phyloP scores from a whole-genome alignment of 2,797 vertebrate species.

The Channa striata region DNA sequence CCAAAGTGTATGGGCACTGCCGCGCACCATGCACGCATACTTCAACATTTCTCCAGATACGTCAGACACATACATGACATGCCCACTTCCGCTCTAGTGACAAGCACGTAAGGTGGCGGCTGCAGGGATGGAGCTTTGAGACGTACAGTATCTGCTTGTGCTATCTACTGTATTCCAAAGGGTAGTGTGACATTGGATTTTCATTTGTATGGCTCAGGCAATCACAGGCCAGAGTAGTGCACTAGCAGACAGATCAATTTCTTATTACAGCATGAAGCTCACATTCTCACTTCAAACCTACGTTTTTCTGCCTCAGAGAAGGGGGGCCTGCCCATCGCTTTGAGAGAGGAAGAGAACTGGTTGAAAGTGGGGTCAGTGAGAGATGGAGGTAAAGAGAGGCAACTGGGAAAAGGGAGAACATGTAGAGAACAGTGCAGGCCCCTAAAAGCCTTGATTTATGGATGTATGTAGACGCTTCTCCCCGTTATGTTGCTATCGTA shows the following conservation, averaged over 20 bases:
- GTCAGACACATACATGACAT: conserved; percentile 32
- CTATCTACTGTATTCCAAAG: conserved; percentile 74
- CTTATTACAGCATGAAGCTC: conserved; percentile 82
- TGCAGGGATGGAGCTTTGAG: conserved; percentile 24
- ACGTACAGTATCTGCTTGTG: conserved; percentile 55
- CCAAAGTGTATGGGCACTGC: conserved; percentile 20
- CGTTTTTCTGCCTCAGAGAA: conserved; percentile 44
- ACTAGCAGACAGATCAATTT: conserved; percentile 83
- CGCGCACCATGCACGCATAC: conserved; percentile 6
- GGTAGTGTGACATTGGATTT: conserved; percentile 78
- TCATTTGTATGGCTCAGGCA: conserved; percentile 81
- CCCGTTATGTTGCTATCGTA: not conserved
- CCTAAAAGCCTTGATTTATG: conserved; percentile 20
- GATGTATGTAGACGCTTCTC: conserved; percentile 3
- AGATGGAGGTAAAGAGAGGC: conserved; percentile 21
- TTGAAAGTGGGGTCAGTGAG: conserved; percentile 14
- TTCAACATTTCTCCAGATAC: conserved; percentile 28
- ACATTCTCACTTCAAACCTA: conserved; percentile 72
- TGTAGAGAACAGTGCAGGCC: conserved; percentile 7
- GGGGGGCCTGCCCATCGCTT: conserved; percentile 26
- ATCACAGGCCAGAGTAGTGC: conserved; percentile 76
- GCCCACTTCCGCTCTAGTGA: conserved; percentile 14
- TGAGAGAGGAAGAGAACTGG: conserved; percentile 35
- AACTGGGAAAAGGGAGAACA: not conserved
- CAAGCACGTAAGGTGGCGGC: conserved; percentile 29